Conservation (phyloP, 2,888 invertebrate genomes). For the Drosophila differens region DNA sequence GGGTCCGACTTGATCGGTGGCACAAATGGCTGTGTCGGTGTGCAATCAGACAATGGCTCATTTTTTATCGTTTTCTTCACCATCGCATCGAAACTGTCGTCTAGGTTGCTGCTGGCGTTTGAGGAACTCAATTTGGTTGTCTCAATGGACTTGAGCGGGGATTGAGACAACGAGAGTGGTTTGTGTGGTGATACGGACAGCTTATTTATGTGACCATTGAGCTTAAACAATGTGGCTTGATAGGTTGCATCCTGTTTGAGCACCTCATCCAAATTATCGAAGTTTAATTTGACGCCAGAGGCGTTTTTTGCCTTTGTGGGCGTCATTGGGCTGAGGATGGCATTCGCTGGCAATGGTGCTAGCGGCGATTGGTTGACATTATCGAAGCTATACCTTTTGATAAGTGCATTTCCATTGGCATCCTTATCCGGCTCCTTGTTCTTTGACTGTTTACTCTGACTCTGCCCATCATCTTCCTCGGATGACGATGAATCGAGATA, state of each 20-base stretch:
- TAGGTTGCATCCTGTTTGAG: slow-evolving; percentile 73
- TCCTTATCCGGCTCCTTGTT: slow-evolving; percentile 34
- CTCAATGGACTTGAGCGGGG: slow-evolving; percentile 22
- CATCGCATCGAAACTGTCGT: slow-evolving; percentile 54
- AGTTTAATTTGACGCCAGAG: slow-evolving; percentile 59
- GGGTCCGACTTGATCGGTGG: neutral
- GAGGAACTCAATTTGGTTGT: slow-evolving; percentile 16
- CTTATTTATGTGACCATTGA: slow-evolving; percentile 79
- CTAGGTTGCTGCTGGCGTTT: slow-evolving; percentile 21
- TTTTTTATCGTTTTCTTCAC: slow-evolving; percentile 25
- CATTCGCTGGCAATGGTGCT: slow-evolving; percentile 44
- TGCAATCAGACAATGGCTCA: neutral
- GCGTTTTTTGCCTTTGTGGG: slow-evolving; percentile 1
- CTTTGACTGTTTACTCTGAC: slow-evolving; percentile 16
- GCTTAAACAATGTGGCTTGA: slow-evolving; percentile 72
- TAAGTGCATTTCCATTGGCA: slow-evolving; percentile 38
- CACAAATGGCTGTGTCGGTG: slow-evolving; percentile 7
- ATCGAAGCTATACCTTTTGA: slow-evolving; percentile 70
- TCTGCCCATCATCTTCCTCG: slow-evolving; percentile 62
- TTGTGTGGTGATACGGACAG: slow-evolving; percentile 47
- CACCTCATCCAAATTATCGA: slow-evolving; percentile 74
- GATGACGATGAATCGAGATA: slow-evolving; percentile 82
- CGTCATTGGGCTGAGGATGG: neutral
- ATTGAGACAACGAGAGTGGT: slow-evolving; percentile 48
- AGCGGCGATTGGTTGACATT: slow-evolving; percentile 69